Evolutionary conservation across 35 echinoderm and acorn worm genomes (phyloP).

Genomic region (Apostichopus californicus): DNA sequence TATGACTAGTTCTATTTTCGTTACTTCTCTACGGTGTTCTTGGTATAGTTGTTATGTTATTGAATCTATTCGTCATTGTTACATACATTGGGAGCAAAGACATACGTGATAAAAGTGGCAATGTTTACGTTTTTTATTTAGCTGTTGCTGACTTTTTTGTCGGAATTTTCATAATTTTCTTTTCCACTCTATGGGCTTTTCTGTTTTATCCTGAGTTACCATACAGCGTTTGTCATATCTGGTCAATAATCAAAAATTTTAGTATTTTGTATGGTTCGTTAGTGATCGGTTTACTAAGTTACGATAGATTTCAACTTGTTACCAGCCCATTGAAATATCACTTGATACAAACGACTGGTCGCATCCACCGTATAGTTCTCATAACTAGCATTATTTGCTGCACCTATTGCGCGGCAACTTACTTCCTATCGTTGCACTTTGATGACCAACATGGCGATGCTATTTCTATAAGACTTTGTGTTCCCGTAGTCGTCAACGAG

Average conservation of each 20-base stretch:
- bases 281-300: conserved; percentile 27
- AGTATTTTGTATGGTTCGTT: background rate
- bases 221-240: background rate
- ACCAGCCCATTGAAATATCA: conserved; percentile 21
- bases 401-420: background rate
- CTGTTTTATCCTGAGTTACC: background rate
- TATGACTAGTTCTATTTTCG: too few species aligned
- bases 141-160: conserved; percentile 2
- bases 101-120: background rate
- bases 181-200: background rate
- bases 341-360: background rate
- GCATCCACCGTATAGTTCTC: background rate
- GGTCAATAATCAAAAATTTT: background rate
- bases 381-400: background rate
- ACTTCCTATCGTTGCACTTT: background rate
- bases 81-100: background rate
- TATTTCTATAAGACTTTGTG: background rate
- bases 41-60: background rate
- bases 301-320: conserved; percentile 21
- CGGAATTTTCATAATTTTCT: background rate
- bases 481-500: background rate
- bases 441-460: background rate
- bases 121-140: conserved; percentile 28
- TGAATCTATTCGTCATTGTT: background rate
- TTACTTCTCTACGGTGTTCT: background rate